Evolutionary conservation across 2,113 vertebrate genomes (phyloP), one percentile per base, ranked within the genome.

Genomic region (Eclectus roratus): DNA sequence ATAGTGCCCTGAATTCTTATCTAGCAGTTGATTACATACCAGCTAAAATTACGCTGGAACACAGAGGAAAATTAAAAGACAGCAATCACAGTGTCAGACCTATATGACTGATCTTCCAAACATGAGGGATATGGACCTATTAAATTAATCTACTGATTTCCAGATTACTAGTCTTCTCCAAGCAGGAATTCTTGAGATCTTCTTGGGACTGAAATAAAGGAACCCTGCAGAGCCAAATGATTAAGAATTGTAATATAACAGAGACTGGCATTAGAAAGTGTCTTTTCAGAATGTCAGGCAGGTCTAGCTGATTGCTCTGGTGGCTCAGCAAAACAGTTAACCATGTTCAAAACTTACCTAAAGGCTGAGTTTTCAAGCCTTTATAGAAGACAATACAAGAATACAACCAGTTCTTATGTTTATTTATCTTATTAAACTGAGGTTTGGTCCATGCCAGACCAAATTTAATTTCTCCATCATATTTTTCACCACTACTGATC

Each of bases 1-100:
- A 93, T 68, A 92, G 44, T 35, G 69, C 46, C 65, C 85, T 76
- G 69, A 90, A 92, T 97, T 93, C 65, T 92, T 93, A 93, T 93
- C 93, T 78, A 70, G 80, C 80, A 80, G 72, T 80, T 90, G 69
- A 95, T 84, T 74, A 86, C 55, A 81, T 31, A 83, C 21, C 24
- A 84, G 69, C 60, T 91, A 91, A 95, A 93, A 94, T 88, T 80
- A 91, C 11, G 5, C 8, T 64, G 61, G 72, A 87, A 85, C 73
- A 84, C 44, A 79, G 41, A 77, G 29, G 73, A 91, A 94, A 95
- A 93, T 92, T 61, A 85, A 85, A 91, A 95, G 73, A 63, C 52
- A 80, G 43, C 46, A 80, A 94, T 91, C 78, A 87, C 53, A 90
- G 91, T 41, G 60, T 66, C 68, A 95, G 69, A 93, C 83, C 72